These are phyloP conservation scores for Diadegma fenestrale DNA, from an alignment of 2,888 invertebrate species.

Conservation along the genomic window DNA sequence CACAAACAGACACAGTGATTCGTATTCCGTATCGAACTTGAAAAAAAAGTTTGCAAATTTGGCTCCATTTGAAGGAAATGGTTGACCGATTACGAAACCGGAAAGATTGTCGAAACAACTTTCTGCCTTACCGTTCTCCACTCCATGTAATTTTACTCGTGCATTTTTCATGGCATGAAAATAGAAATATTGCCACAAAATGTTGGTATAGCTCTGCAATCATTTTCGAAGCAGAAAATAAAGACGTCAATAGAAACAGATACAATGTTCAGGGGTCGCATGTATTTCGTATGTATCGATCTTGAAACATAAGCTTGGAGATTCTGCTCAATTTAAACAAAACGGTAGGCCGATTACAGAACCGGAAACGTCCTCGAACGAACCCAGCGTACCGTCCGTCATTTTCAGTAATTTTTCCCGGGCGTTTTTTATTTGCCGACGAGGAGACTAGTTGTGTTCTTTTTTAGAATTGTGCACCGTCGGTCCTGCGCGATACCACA, in stretches of 20 bases:
- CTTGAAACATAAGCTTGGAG: neutral
- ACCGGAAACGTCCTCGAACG: neutral
- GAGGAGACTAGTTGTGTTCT: neutral
- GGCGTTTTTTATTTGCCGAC: constrained; percentile 5
- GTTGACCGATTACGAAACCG: neutral
- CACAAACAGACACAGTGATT: neutral
- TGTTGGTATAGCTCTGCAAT: too few relatives aligned
- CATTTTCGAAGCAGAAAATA: neutral
- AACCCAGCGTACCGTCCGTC: neutral
- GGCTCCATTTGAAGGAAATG: neutral
- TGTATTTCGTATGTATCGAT: neutral
- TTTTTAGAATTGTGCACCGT: neutral
- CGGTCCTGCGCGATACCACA: constrained; percentile 14
- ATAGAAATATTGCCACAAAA: too few relatives aligned
- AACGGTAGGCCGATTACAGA: neutral
- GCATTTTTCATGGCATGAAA: neutral
- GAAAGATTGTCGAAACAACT: neutral
- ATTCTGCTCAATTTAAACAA: neutral
- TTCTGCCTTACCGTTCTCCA: neutral
- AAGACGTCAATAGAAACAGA: neutral
- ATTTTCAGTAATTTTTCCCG: neutral
- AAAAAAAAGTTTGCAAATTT: neutral
- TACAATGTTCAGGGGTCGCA: neutral
- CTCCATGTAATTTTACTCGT: neutral
- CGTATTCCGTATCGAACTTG: neutral